These are phyloP conservation scores for Petrophora chlorosata DNA, from an alignment of 2,888 invertebrate species.

Conservation along the genomic window DNA sequence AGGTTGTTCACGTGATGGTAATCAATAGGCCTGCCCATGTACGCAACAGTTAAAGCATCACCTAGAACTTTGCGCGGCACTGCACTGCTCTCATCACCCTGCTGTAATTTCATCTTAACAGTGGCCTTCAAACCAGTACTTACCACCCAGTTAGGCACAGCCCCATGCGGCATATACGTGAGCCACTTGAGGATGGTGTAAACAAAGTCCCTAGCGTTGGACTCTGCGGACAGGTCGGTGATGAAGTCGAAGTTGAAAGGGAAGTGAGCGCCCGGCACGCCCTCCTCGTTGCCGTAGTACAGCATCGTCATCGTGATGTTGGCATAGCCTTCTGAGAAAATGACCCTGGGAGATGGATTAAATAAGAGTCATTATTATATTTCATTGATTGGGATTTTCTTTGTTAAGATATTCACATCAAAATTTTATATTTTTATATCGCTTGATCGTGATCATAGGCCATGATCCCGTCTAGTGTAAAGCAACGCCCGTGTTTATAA, in stretches of 20 bases:
- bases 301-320: constrained; percentile 80
- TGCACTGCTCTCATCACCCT: too few species aligned
- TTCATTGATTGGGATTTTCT: not conserved
- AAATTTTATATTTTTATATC: too few species aligned
- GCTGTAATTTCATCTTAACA: too few species aligned
- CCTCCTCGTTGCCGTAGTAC: constrained; percentile 82
- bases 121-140: too few species aligned
- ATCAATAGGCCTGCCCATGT: too few species aligned
- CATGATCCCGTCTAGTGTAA: too few species aligned
- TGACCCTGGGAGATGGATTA: constrained; percentile 59
- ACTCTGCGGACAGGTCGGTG: constrained; percentile 67
- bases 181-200: constrained; percentile 83
- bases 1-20: too few species aligned
- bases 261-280: constrained; percentile 80
- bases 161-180: constrained; percentile 81
- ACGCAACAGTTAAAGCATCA: too few species aligned
- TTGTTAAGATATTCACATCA: not conserved
- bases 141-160: constrained; percentile 87
- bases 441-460: too few species aligned
- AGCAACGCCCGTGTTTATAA: too few species aligned
- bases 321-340: constrained; percentile 86
- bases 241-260: constrained; percentile 88
- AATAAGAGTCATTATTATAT: not conserved
- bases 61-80: too few species aligned
- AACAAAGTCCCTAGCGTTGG: constrained; percentile 76